Evolutionary conservation across 2,797 vertebrate genomes (phyloP), one percentile per base, ranked within the genome.

Genomic region (Fistularia commersonii): DNA sequence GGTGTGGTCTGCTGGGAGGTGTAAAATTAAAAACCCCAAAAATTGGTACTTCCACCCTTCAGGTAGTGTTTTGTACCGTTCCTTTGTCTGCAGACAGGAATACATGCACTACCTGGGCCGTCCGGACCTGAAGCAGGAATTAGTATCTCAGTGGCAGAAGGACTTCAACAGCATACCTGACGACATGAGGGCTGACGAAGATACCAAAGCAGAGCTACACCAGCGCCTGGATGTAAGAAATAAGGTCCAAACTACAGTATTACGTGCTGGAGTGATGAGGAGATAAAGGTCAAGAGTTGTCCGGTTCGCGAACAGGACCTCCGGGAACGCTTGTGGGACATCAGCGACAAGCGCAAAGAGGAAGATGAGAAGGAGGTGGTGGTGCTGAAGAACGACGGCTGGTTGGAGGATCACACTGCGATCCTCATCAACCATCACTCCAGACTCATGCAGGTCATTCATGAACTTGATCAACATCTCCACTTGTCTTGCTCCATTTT

Each of bases 141-240:
- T 94, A 69, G 90, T 99, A 15, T 82, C 85, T 70, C 90, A 89
- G 9, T 98, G 95, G 96, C 96, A 98, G 79, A 64, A 76, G 15
- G 90, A 94, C 72, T 96, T 92, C 80, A 98, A 96, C 83, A 89
- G 83, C 36, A 32, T 94, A 32, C 45, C 88, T 31, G 89, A 93
- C 12, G 92, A 95, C 52, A 79, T 95, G 68, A 88, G 90, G 82
- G 83, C 91, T 1, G 93, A 96, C 0, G 90, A 93, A 11, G 95
- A 97, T 57, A 93, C 88, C 43, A 95, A 93, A 86, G 91, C 92
- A 53, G 97, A 98, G 56, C 81, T 95, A 31, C 93, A 96, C 57
- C 90, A 93, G 61, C 91, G 93, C 75, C 78, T 95, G 41, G 91
- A 94, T 50, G 96, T 98, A 81, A 92, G 64, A 39, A 15, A 3